Evolutionary conservation across 2,113 vertebrate genomes (phyloP), one percentile per base, ranked within the genome.

Genomic region (Leptobrachium leishanense): DNA sequence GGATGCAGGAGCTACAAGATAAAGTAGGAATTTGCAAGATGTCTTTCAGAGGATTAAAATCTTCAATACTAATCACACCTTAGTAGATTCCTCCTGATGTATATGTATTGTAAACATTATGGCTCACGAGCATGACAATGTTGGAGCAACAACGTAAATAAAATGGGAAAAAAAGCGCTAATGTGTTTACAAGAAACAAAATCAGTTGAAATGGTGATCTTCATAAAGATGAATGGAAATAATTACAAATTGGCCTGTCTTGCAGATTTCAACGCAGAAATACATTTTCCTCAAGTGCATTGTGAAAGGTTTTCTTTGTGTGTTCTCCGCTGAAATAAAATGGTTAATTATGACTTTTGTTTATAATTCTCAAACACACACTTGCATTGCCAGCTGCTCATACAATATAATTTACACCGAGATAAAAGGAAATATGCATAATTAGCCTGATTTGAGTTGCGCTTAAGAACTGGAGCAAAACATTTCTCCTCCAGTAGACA

Each of bases 401-500:
- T 81, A 74, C 71, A 81, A 81, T 81, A 81, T 81, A 81, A 81
- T 81, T 81, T 74, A 81, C 54, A 74, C 72, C 78, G 64, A 68
- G 78, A 81, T 81, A 81, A 81, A 81, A 81, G 65, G 20, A 55
- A 81, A 74, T 68, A 59, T 68, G 73, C 78, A 81, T 81, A 81
- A 81, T 81, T 81, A 74, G 71, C 53, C 71, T 68, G 64, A 81
- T 81, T 73, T 74, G 78, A 81, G 66, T 57, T 74, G 53, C 64
- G 42, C 72, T 68, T 81, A 81, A 68, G 64, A 81, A 81, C 72
- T 81, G 71, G 53, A 81, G 78, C 64, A 81, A 81, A 81, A 68
- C 72, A 81, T 81, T 74, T 81, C 63, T 74, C 71, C 78, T 81
- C 43, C 73, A 46, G 50, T 44, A 81, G 71, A 68, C 65, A 68